Evolutionary conservation across 2,797 vertebrate genomes (phyloP), one percentile per base, ranked within the genome.

Genomic region (Pseudochirops cupreus): DNA sequence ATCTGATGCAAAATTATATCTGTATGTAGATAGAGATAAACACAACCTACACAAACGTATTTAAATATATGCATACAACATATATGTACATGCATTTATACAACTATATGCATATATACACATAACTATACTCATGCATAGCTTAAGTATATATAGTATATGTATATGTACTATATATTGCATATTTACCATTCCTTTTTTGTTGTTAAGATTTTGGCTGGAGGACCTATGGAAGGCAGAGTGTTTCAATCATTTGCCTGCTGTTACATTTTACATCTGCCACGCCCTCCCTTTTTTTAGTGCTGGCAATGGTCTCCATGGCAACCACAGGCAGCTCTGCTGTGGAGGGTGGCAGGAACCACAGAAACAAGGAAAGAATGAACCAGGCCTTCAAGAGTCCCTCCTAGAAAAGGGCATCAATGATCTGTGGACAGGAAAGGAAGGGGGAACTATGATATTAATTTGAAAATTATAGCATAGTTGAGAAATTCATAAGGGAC

Each of bases 281-380:
- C 93, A 93, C 26, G 1, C n/a, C 39, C 89, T 93, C 94, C 62
- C 67, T 74, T 92, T 94, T 59, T 91, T 91, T n/a, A 6, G 4
- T 52, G 39, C 50, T 6, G 87, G 95, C 94, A 29, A 91, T 91
- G 0, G 90, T 98, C 95, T 94, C 98, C 97, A 97, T 98, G 97
- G 97, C 59, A 97, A 98, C 97, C 11, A 1, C n/a, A 54, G 96
- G 96, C 96, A 39, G 97, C 95, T 96, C 90, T 54, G 92, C 96
- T 46, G 46, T 55, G 92, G 50, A 6, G 92, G 93, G 93, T 13
- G 33, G 94, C 94, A 95, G 95, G 95, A 94, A 95, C 96, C 96
- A 96, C 96, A 54, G 90, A 96, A 94, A 94, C 82, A 90, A 90
- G 97, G 95, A 94, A 4, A 94, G 95, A 97, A 87, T 1, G 0